Evolutionary conservation across 2,888 invertebrate species (phyloP), one percentile per base, ranked within the genome.

Genomic region (Octonoba sinensis): DNA sequence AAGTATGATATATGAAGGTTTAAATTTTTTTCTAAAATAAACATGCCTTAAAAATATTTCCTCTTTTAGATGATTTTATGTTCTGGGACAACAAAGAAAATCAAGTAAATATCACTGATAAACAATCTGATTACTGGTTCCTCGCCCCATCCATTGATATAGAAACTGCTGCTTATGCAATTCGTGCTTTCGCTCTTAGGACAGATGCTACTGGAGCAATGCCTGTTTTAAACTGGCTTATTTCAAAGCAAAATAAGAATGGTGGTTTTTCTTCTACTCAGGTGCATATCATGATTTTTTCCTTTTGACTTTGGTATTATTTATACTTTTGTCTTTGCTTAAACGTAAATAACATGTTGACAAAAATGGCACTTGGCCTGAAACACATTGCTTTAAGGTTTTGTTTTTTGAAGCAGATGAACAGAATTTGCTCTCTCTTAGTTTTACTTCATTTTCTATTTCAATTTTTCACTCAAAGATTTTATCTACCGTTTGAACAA

Each of bases 131-230:
- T 84, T 85, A 85, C 60, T 85, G 85, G 73, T 85, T 82, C 54
- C 89, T 92, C 83, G 92, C 94, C 0, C 91, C 92, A 82, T 93
- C 94, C 0, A 91, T 93, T 0, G 93, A 94, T 85, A 92, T 97
- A 4, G 95, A 95, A 88, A 94, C 95, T 86, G 96, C 97, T 0
- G 93, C 97, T 0, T 98, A 97, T 88, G 94, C 93, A 0, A 89
- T 98, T 75, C 90, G 96, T 74, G 92, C 95, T 0, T 92, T 91
- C 86, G 87, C 92, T 20, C 76, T 85, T 27, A 88, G 90, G 79
- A 90, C 90, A 84, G 87, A 91, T 60, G 87, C 90, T 3, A 86
- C 85, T 4, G 89, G 86, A 16, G 86, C 92, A 0, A 88, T 93
- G 36, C 92, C 93, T 0, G 89, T 94, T 47, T 91, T 94, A 86